Percentiles rank a stretch among this genome's conserved stretches.
phyloP scores from a whole-genome alignment of 2,888 invertebrate genomes.

The Cistogaster globosa region DNA sequence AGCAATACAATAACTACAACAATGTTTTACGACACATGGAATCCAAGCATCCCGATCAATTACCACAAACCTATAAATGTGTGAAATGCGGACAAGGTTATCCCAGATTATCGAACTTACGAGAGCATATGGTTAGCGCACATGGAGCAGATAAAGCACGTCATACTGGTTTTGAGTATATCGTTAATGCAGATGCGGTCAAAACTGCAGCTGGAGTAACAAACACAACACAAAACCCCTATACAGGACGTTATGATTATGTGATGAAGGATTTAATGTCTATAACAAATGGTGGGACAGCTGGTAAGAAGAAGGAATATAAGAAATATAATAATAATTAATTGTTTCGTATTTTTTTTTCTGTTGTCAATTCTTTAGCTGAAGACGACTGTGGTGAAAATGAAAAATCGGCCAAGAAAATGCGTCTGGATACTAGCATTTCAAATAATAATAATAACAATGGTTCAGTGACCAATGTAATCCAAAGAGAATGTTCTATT shows the following conservation, averaged over 20 bases:
- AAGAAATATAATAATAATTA: slow-evolving; percentile 19
- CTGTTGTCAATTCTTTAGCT: slow-evolving; percentile 71
- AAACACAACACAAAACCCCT: slow-evolving; percentile 75
- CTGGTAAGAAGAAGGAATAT: slow-evolving; percentile 75
- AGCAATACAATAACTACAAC: slow-evolving; percentile 83
- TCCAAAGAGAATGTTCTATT: slow-evolving; percentile 80
- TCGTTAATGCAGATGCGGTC: slow-evolving; percentile 81
- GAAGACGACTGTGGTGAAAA: slow-evolving; percentile 79
- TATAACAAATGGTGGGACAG: slow-evolving; percentile 82
- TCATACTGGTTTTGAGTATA: slow-evolving; percentile 80
- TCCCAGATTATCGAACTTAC: slow-evolving; percentile 82
- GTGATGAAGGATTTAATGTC: slow-evolving; percentile 82
- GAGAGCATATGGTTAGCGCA: slow-evolving; percentile 82
- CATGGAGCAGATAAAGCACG: slow-evolving; percentile 81
- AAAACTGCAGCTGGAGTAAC: slow-evolving; percentile 76
- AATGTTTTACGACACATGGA: slow-evolving; percentile 83
- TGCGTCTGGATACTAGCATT: slow-evolving; percentile 76
- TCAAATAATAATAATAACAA: slow-evolving; percentile 66
- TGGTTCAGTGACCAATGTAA: slow-evolving; percentile 39
- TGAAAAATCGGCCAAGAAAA: slow-evolving; percentile 77
- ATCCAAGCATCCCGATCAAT: slow-evolving; percentile 83
- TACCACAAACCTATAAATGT: slow-evolving; percentile 83
- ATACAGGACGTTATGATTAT: slow-evolving; percentile 81
- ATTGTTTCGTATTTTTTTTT: slow-evolving; percentile 22
- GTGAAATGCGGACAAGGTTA: slow-evolving; percentile 81